Evolutionary conservation across 2,113 vertebrate genomes (phyloP), one percentile per base, ranked within the genome.

Genomic region (Phylloscopus whistleri): DNA sequence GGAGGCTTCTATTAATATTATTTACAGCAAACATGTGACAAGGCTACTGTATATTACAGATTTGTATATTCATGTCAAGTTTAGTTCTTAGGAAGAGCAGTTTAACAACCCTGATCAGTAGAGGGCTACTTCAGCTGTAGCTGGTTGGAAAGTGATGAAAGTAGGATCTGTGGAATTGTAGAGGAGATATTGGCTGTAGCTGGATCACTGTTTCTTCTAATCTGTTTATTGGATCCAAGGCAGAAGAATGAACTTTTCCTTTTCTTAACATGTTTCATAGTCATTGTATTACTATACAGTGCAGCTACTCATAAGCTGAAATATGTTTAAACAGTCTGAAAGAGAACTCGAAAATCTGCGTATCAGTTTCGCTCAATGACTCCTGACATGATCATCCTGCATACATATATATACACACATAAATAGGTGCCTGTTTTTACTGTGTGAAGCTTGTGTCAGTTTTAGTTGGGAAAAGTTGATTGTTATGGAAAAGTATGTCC

Each of bases 401-500:
- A 1, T 31, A 26, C 33, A n/a, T 28, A 26, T 28, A 26, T 31
- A 31, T 6, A 58, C 31, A 15, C 13, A n/a, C 10, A 31, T 10
- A 35, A 46, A 52, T 60, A 75, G n/a, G 17, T 89, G 35, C 46
- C 68, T 68, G 11, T 67, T 76, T 64, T 83, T 33, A 41, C 49
- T 43, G 15, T 37, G 23, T 39, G 64, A 73, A 84, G 3, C 44
- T 26, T 58, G 15, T 84, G 33, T 82, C 28, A 33, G 30, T 69
- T 70, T 76, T 84, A 11, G 9, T 30, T 62, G 46, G 64, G 49
- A 67, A 43, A 66, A 46, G 4, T 75, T 69, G 22, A 39, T 82
- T 94, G 96, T 93, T 93, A 95, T 98, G 91, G 72, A 64, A 68
- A 33, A 2, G 2, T 72, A 9, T 41, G 72, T 81, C 98, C 98